Evolutionary conservation across 1,140 invertebrate genomes (phyloP), one percentile per base, ranked within the genome.

Genomic region (Pogonomyrmex barbatus): DNA sequence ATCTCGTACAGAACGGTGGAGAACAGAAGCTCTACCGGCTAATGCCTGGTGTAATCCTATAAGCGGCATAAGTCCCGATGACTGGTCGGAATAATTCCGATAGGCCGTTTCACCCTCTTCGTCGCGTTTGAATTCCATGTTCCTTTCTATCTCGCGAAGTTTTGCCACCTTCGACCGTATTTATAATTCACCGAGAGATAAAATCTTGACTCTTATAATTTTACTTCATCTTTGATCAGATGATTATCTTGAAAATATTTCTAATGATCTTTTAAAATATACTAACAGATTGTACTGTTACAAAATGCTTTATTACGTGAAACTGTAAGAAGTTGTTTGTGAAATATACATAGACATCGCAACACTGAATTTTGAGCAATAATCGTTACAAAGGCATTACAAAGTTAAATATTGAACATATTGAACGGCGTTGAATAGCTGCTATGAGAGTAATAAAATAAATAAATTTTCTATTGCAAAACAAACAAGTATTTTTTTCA

Each of bases 31-130:
- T 93, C 89, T 83, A 47, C 85, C 90, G 87, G 88, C 93, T 93
- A 93, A 93, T 92, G 91, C 93, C 88, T 58, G 67, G 67, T 92
- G 91, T 94, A 94, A 94, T 94, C 94, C 93, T 85, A 94, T 94
- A 94, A 94, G 93, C 92, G 91, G 91, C 88, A 88, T 93, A 93
- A 93, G 91, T 93, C 93, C 91, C 89, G 89, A 92, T 92, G 93
- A 93, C 93, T 93, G 90, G 90, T 89, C 90, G 89, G 92, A 93
- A 93, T 93, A 93, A 93, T 93, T 92, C 93, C 92, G 89, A 93
- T 93, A 92, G 91, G 91, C 90, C 85, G 92, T 91, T 83, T 77
- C 87, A 86, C 78, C 88, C 88, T 84, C 86, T 76, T 81, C 50
- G 85, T 76, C 58, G 78, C 79, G 45, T 45, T 54, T 62, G 65